These are phyloP conservation scores for Sebastes flavidus DNA, from an alignment of 2,797 vertebrate genomes.

Conservation along the genomic window DNA sequence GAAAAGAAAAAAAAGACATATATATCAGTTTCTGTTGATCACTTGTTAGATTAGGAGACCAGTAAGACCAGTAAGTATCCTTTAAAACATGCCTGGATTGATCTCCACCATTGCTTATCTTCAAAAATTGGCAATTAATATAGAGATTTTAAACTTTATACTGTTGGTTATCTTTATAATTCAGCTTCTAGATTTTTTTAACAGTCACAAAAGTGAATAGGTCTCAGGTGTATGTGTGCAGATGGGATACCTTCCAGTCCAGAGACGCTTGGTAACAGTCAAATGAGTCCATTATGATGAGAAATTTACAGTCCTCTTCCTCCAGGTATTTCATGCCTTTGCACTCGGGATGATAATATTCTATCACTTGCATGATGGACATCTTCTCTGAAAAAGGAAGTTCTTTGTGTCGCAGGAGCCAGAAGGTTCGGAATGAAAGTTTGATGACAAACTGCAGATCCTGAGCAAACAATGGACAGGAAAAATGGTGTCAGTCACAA, in stretches of 20 bases:
- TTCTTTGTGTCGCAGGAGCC: constrained; percentile 29
- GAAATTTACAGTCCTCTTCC: constrained; percentile 52
- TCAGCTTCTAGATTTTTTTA: background rate
- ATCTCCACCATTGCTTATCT: background rate
- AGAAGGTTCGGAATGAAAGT: constrained; percentile 65
- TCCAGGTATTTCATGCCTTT: constrained; percentile 57
- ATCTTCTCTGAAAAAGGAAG: background rate
- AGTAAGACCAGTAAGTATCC: background rate
- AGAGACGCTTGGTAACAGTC: constrained; percentile 71
- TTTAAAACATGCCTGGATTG: background rate
- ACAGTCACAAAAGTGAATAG: background rate
- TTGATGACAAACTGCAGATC: constrained; percentile 81
- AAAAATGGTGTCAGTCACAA: background rate
- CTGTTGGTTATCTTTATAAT: background rate
- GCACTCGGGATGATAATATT: constrained; percentile 45
- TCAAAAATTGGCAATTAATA: background rate
- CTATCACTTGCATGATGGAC: constrained; percentile 69
- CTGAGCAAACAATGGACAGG: constrained; percentile 33
- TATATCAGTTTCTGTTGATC: background rate
- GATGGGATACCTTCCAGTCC: constrained; percentile 70
- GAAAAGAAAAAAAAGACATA: background rate
- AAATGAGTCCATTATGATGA: constrained; percentile 79
- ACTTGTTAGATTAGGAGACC: background rate
- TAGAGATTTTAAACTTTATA: background rate
- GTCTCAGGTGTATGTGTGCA: background rate